Conservation (phyloP, 2,113 vertebrate genomes). For the Colaptes auratus region DNA sequence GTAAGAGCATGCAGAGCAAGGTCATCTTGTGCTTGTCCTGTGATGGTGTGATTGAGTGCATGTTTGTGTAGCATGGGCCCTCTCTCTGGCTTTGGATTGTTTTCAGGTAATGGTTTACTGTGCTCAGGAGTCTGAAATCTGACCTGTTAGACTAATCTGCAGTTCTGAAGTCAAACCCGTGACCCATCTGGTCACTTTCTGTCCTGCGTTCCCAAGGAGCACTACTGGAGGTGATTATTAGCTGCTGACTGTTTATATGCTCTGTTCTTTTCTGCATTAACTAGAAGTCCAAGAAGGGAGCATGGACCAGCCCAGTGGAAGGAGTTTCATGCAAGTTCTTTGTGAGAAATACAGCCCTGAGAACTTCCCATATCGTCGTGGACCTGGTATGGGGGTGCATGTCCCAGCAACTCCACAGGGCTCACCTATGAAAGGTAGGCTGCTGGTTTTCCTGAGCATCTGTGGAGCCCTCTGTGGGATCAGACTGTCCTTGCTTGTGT, state of each 20-base stretch:
- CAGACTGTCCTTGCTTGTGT: background rate
- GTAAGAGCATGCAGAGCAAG: background rate
- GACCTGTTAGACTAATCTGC: background rate
- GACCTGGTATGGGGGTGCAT: conserved; percentile 91
- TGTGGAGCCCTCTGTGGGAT: background rate
- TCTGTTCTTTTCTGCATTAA: conserved; percentile 2
- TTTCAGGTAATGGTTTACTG: background rate
- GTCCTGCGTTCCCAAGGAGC: background rate
- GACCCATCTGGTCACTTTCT: background rate
- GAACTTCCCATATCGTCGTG: conserved; percentile 94
- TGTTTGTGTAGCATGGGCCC: background rate
- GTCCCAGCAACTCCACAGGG: conserved; percentile 89
- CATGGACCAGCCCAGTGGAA: conserved; percentile 89
- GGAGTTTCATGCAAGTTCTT: conserved; percentile 94
- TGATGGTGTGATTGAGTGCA: background rate
- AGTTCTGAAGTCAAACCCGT: background rate
- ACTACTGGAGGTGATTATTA: background rate
- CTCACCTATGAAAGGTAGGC: conserved; percentile 92
- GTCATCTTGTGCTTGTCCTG: background rate
- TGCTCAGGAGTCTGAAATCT: background rate
- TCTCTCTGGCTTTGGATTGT: background rate
- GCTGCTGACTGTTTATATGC: background rate
- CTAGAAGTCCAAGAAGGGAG: conserved; percentile 74
- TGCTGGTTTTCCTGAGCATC: background rate
- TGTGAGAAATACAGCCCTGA: conserved; percentile 97